These are phyloP conservation scores for Platycheirus rosarum DNA, from an alignment of 2,888 invertebrate species.

Conservation along the genomic window DNA sequence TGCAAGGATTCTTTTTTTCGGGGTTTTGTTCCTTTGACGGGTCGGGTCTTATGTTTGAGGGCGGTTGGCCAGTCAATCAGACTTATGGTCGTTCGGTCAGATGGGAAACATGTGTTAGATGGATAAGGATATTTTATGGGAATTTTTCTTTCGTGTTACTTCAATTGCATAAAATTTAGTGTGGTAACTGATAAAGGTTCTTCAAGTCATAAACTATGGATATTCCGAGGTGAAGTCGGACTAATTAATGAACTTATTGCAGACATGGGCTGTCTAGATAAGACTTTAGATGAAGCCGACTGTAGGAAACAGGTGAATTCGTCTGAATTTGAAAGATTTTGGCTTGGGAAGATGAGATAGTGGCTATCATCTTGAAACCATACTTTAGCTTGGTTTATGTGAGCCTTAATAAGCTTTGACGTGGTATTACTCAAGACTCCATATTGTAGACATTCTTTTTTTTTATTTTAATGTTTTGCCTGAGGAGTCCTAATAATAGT, in stretches of 20 bases:
- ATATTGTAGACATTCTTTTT: no score
- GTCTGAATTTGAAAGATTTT: no score
- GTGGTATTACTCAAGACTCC: no score
- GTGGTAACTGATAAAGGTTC: constrained; percentile 40
- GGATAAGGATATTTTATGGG: constrained; percentile 66
- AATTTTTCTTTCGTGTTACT: constrained; percentile 23
- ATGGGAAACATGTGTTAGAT: constrained; percentile 66
- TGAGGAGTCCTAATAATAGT: no score
- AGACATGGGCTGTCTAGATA: constrained; percentile 44
- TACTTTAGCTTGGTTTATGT: no score
- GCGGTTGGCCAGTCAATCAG: constrained; percentile 54
- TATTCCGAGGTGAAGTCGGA: constrained; percentile 25
- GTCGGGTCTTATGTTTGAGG: constrained; percentile 32
- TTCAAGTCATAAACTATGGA: constrained; percentile 42
- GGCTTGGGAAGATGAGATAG: no score
- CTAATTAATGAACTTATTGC: constrained; percentile 68
- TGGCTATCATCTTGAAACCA: no score
- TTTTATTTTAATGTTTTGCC: no score
- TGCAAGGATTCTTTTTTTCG: constrained; percentile 47
- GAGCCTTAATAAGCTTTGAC: no score
- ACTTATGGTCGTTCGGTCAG: constrained; percentile 54
- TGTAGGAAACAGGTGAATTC: constrained; percentile 26
- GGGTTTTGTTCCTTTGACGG: neutral
- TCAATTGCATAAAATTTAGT: constrained; percentile 34
- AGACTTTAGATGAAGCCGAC: constrained; percentile 24